Percentiles rank a stretch among this genome's conserved stretches.
phyloP scores from a whole-genome alignment of 2,113 vertebrate genomes.

The Larimichthys polyactis region DNA sequence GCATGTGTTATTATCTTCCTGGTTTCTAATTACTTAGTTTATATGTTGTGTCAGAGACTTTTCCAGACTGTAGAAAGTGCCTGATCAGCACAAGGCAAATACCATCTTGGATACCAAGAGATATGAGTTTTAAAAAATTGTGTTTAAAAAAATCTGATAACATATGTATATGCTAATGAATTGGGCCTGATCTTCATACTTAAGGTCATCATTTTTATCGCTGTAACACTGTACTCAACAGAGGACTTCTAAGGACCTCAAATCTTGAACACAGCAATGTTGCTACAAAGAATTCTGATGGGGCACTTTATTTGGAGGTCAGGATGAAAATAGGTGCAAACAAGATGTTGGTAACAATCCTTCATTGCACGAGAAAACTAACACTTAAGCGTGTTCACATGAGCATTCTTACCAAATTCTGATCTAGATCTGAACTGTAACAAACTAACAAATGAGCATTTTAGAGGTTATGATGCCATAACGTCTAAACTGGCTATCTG shows the following conservation, averaged over 20 bases:
- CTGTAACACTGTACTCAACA: neutral
- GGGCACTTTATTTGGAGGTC: neutral
- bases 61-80: neutral
- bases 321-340: neutral
- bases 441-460: no score
- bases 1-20: constrained; percentile 4
- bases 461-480: no score
- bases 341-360: neutral
- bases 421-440: no score
- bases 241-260: neutral
- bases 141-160: neutral
- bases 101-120: neutral
- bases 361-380: neutral
- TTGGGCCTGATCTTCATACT: neutral
- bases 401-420: no score
- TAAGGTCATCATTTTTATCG: neutral
- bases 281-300: neutral
- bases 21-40: neutral
- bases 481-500: neutral
- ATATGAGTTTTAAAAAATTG: neutral
- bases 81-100: neutral
- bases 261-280: neutral
- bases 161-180: neutral
- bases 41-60: neutral
- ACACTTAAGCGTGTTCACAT: no score